These are phyloP conservation scores for Pandemis cinnamomeana DNA, from an alignment of 2,888 invertebrate species.

Conservation along the genomic window DNA sequence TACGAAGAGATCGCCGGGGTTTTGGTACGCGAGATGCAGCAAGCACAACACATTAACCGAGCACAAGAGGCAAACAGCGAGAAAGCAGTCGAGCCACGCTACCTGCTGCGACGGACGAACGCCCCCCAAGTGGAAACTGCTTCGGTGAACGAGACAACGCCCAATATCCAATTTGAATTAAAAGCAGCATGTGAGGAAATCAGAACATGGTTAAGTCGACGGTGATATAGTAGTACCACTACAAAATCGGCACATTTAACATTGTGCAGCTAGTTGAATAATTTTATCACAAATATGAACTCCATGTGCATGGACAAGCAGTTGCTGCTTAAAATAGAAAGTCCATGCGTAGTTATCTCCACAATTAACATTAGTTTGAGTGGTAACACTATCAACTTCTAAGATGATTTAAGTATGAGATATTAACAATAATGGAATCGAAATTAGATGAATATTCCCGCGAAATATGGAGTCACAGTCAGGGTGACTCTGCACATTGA, in stretches of 20 bases:
- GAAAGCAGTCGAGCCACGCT: slow-evolving; percentile 90
- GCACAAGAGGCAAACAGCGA: slow-evolving; percentile 87
- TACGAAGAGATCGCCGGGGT: slow-evolving; percentile 54
- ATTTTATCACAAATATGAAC: neutral
- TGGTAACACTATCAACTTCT: slow-evolving; percentile 33
- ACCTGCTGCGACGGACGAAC: slow-evolving; percentile 90
- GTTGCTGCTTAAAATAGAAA: neutral
- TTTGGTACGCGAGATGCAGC: slow-evolving; percentile 84
- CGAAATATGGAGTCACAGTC: slow-evolving; percentile 74
- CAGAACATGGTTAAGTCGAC: slow-evolving; percentile 59
- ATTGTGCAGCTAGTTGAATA: slow-evolving; percentile 1
- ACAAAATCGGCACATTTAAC: slow-evolving; percentile 6
- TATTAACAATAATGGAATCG: slow-evolving; percentile 38
- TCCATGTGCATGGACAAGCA: neutral
- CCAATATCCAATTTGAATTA: slow-evolving; percentile 68
- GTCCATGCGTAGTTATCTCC: neutral
- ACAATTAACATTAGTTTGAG: slow-evolving; percentile 7
- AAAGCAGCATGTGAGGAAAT: slow-evolving; percentile 83
- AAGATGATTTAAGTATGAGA: slow-evolving; percentile 26
- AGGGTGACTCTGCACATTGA: slow-evolving; percentile 77
- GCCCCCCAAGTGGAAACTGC: slow-evolving; percentile 82
- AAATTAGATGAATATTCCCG: slow-evolving; percentile 69
- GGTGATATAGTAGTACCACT: slow-evolving; percentile 35
- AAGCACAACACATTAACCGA: slow-evolving; percentile 87
- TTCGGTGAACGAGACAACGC: slow-evolving; percentile 58